Conservation (phyloP, 2,888 invertebrate genomes). For the Rugalucina vietnamica region DNA sequence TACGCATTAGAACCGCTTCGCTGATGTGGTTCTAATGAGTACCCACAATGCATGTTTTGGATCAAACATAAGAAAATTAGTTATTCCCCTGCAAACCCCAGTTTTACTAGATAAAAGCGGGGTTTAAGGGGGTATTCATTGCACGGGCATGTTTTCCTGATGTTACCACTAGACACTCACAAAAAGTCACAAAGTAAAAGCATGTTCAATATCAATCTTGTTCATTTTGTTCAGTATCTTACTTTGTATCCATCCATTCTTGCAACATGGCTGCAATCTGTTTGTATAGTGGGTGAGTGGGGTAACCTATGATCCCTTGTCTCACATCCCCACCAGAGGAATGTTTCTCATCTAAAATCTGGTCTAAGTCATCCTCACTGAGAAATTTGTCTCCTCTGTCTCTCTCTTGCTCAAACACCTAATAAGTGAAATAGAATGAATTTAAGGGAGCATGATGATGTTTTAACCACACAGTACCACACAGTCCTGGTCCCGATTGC, state of each 20-base stretch:
- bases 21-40: no score
- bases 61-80: no score
- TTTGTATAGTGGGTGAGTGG: slow-evolving; percentile 77
- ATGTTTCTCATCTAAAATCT: slow-evolving; percentile 61
- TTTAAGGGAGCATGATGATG: not conserved
- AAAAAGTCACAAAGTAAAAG: no score
- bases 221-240: slow-evolving; percentile 2
- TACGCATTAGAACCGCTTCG: no score
- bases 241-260: slow-evolving; percentile 77
- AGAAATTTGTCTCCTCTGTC: slow-evolving; percentile 67
- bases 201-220: not conserved
- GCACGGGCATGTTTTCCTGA: no score
- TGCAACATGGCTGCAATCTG: slow-evolving; percentile 76
- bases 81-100: no score
- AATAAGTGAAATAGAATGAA: not conserved
- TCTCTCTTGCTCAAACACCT: slow-evolving; percentile 73
- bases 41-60: no score
- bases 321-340: slow-evolving; percentile 40
- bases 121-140: no score
- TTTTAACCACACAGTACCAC: no score
- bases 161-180: no score
- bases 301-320: slow-evolving; percentile 77
- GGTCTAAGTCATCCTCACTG: slow-evolving; percentile 63
- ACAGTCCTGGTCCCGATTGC: no score
- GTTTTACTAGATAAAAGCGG: no score